These are phyloP conservation scores for Ctenopoma kingsleyae DNA, from an alignment of 2,797 vertebrate genomes.

Conservation along the genomic window DNA sequence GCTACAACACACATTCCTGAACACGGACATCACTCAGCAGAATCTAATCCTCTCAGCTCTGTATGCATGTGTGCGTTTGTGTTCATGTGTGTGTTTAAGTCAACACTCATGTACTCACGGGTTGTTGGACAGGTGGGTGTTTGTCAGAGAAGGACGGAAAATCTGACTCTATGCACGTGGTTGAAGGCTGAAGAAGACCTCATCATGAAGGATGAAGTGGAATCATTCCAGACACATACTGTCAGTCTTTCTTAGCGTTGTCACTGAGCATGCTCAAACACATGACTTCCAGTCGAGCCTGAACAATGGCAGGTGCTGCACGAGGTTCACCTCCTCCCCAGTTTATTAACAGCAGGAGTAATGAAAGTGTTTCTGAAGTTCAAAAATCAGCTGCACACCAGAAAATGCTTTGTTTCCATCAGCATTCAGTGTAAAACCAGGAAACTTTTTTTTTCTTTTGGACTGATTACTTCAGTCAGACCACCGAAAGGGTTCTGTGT, in stretches of 20 bases:
- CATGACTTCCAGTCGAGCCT: neutral
- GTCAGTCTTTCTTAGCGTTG: no score
- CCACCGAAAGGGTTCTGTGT: neutral
- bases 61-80: constrained; percentile 15
- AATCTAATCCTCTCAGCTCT: constrained; percentile 52
- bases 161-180: neutral
- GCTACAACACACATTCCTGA: constrained; percentile 67
- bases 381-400: neutral
- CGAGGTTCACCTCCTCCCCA: neutral
- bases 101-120: neutral
- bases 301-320: constrained; percentile 13
- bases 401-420: no score
- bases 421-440: no score
- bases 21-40: constrained; percentile 67
- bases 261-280: constrained; percentile 1
- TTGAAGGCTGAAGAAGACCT: neutral
- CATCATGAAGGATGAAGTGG: neutral
- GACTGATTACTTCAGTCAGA: neutral
- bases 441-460: neutral
- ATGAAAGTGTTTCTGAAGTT: neutral
- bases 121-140: constrained; percentile 5
- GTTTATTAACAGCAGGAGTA: neutral
- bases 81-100: constrained; percentile 13
- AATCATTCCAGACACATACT: neutral
- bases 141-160: neutral